Evolutionary conservation across 2,888 invertebrate species (phyloP), one percentile per base, ranked within the genome.

Genomic region (Aleiodes alternator): DNA sequence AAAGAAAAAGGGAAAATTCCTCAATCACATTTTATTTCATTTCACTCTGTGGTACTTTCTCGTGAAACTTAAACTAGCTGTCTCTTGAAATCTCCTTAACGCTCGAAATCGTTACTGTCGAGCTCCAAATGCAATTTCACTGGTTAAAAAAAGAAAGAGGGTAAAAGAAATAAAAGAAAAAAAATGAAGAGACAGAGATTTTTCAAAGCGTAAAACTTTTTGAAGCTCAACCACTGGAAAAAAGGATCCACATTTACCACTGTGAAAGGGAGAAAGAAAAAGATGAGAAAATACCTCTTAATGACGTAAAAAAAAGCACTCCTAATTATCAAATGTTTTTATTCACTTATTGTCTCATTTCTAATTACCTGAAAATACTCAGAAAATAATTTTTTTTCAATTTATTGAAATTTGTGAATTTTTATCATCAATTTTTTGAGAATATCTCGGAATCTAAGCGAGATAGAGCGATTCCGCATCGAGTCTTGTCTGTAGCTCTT

Each of bases 121-220:
- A 38, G 34, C 43, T 59, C 59, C 59, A 31, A 59, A 59, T 59
- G 59, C 34, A n/a, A 59, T 59, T 59, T 12, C 59, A 31, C 59
- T 14, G 11, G 43, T 43, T 34, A 12, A 57, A 31, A 16, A 55
- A 55, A 29, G 9, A 29, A 56, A 23, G 7, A 14, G 51, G 51
- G 50, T 11, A 51, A 51, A 51, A 51, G 51, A 51, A 51, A 29
- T 23, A 56, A 56, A 56, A 56, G 2, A 23, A 23, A 23, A 23
- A 23, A 23, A 23, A 55, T 0, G 9, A 8, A 55, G 14, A 16
- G 57, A 51, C 51, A 51, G 51, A 51, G 14, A 59, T 59, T 59
- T 59, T 59, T 59, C 59, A 59, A 59, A 59, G 59, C 59, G 59
- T 59, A 38, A 59, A 59, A 59, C 59, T 59, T 59, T 59, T 34